Conservation (phyloP, 2,888 invertebrate genomes). For the Agrotis clavis region DNA sequence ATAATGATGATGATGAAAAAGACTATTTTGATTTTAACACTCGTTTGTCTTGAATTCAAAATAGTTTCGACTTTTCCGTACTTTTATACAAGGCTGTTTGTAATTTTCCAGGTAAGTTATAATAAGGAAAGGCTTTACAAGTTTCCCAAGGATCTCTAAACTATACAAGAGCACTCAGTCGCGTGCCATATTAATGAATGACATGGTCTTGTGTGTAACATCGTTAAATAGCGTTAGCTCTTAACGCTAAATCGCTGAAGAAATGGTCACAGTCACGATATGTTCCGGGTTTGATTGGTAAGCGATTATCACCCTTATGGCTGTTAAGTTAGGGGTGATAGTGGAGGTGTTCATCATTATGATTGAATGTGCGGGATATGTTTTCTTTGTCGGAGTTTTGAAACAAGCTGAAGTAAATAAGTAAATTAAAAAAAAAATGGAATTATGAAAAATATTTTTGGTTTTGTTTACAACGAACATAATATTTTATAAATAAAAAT, state of each 20-base stretch:
- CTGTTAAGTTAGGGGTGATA: not conserved
- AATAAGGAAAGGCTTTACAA: not conserved
- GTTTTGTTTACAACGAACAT: not conserved
- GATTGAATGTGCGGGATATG: conserved; percentile 4
- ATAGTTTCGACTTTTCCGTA: too few relatives aligned
- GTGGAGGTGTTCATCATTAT: not conserved
- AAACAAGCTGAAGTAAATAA: conserved; percentile 6
- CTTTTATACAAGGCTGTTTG: not conserved
- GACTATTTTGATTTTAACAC: too few relatives aligned
- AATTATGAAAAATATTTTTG: not conserved
- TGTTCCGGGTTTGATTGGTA: conserved; percentile 63
- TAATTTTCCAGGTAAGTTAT: not conserved
- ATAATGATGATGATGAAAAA: too few relatives aligned
- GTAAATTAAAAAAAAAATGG: not conserved
- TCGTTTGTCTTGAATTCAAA: too few relatives aligned
- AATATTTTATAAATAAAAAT: not conserved
- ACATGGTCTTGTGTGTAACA: conserved; percentile 71
- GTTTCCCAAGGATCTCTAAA: conserved; percentile 48
- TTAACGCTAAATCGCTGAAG: conserved; percentile 75
- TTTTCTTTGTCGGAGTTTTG: conserved; percentile 18
- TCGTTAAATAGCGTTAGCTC: conserved; percentile 74
- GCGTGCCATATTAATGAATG: conserved; percentile 74
- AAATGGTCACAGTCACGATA: conserved; percentile 80
- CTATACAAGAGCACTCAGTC: conserved; percentile 69
- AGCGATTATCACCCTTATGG: conserved; percentile 46